Percentiles rank a stretch among this genome's conserved stretches.
phyloP scores from a whole-genome alignment of 2,888 invertebrate genomes.

The Amphipyra berbera region DNA sequence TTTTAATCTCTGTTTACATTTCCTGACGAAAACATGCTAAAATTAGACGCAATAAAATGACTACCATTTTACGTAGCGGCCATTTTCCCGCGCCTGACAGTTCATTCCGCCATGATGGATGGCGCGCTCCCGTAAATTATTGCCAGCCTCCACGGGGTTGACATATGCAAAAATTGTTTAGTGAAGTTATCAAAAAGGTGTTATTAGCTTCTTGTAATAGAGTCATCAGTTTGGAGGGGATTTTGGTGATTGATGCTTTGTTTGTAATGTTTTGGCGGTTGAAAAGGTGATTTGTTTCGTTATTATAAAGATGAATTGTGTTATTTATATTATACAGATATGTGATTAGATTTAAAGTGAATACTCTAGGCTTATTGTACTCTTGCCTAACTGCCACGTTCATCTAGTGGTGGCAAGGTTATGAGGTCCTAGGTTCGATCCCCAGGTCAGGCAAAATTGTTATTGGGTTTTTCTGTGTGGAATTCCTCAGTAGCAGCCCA shows the following conservation, averaged over 20 bases:
- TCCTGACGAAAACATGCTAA: conserved; percentile 34
- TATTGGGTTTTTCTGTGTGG: no score
- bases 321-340: no score
- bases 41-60: conserved; percentile 36
- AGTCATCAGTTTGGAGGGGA: conserved; percentile 70
- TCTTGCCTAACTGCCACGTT: no score
- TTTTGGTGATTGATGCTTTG: conserved; percentile 49
- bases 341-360: no score
- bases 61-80: conserved; percentile 75
- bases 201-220: conserved; percentile 79
- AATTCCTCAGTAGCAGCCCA: no score
- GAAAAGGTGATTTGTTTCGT: conserved; percentile 32
- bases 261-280: conserved; percentile 27
- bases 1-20: no score
- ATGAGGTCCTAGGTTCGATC: no score
- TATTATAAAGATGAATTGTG: conserved; percentile 12
- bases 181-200: conserved; percentile 85
- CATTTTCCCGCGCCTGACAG: conserved; percentile 83
- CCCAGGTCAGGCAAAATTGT: no score
- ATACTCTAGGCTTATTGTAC: no score
- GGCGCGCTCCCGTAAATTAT: conserved; percentile 82
- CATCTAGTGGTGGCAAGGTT: no score
- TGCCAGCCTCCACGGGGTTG: conserved; percentile 79
- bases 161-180: conserved; percentile 90
- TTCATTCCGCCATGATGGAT: conserved; percentile 88